Evolutionary conservation across 2,888 invertebrate species (phyloP).

Genomic region (Podabrus alpinus): DNA sequence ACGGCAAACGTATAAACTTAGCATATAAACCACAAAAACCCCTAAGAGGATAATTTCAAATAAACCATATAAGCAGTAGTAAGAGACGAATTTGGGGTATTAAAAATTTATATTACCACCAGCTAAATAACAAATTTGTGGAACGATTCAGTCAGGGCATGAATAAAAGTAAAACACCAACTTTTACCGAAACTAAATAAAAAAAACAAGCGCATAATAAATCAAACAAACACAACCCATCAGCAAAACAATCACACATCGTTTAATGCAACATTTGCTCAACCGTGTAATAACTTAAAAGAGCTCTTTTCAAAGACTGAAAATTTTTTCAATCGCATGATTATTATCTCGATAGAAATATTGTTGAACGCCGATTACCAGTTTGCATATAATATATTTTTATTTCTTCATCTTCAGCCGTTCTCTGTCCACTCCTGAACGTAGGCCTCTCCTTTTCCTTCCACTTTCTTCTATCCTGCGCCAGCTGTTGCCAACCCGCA

Average conservation of each 20-base stretch:
- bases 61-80: neutral
- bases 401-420: too few relatives aligned
- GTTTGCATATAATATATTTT: neutral
- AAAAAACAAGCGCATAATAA: neutral
- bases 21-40: too few relatives aligned
- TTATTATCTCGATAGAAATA: neutral
- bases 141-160: neutral
- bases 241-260: neutral
- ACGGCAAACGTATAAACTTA: too few relatives aligned
- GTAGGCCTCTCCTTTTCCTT: too few relatives aligned
- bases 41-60: neutral
- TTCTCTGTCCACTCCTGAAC: too few relatives aligned
- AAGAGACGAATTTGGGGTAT: neutral
- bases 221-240: neutral
- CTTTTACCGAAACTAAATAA: neutral
- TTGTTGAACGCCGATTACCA: neutral
- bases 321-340: neutral
- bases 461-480: too few relatives aligned
- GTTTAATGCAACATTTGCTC: neutral
- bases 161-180: neutral
- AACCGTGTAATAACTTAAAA: neutral
- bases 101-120: neutral
- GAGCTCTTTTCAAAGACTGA: neutral
- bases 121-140: neutral
- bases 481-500: too few relatives aligned